Evolutionary conservation across 2,113 vertebrate genomes (phyloP).

Genomic region (Chlamydotis undulata): DNA sequence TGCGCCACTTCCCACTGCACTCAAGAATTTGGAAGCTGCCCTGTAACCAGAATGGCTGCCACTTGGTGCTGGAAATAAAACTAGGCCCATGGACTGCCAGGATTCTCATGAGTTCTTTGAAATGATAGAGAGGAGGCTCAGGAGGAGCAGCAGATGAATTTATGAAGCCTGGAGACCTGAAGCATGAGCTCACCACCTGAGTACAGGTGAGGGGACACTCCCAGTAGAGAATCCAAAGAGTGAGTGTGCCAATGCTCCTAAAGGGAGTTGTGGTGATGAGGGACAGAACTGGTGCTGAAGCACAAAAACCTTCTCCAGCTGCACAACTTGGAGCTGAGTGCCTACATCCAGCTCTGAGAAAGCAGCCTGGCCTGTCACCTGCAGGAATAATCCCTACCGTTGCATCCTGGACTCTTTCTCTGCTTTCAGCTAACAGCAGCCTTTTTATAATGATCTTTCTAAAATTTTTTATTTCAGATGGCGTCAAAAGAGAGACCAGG

Average conservation of each 20-base stretch:
- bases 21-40: neutral
- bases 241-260: neutral
- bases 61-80: neutral
- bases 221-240: neutral
- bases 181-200: neutral
- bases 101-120: neutral
- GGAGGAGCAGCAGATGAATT: neutral
- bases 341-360: neutral
- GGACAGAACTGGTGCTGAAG: neutral
- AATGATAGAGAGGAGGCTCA: neutral
- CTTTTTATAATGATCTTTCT: neutral
- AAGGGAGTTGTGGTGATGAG: neutral
- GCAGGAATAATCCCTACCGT: neutral
- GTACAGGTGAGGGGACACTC: neutral
- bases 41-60: neutral
- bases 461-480: neutral
- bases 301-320: neutral
- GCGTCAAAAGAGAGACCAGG: neutral
- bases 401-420: neutral
- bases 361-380: neutral
- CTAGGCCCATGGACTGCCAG: neutral
- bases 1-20: neutral
- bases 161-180: neutral
- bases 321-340: neutral
- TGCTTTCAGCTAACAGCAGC: neutral